Evolutionary conservation across 2,888 invertebrate species (phyloP), one percentile per base, ranked within the genome.

Genomic region (Yponomeuta cagnagella): DNA sequence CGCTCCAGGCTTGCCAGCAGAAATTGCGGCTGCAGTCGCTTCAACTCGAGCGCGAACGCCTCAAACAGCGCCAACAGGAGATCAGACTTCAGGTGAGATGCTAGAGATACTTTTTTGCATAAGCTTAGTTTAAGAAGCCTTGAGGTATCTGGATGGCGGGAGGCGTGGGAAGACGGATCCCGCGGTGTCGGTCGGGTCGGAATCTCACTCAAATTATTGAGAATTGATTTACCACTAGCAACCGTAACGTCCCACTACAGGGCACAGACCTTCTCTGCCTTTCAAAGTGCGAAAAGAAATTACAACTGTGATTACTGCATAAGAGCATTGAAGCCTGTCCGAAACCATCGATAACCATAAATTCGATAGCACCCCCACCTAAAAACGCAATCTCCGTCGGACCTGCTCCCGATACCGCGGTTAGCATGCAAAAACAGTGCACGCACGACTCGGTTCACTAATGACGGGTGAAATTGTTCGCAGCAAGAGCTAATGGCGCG

Each of bases 61-160:
- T 98, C 77, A 97, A 97, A 89, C 95, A 96, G 80, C 94, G 97
- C 77, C 97, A 97, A 86, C 96, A 97, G 89, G 97, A 98, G 93
- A 97, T 98, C 79, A 94, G 96, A 86, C 94, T 96, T 84, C 97
- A 97, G 95, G 96, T 96, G 88, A 77, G 65, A 30, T 15, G 5
- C 15, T 23, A 76, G 23, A 23, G 23, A 23, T 23, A 23, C 23
- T 23, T 8, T 43, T 43, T 6, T 33, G 33, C 33, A 33, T 33
- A 4, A 33, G 2, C 5, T 33, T 33, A 33, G 33, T 5, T 33
- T 33, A 33, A 33, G 2, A 33, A 33, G 2, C 2, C 2, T 33
- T 33, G 5, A 33, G 33, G 33, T 33, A 33, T 33, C 33, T 33
- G 3, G 3, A 33, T 4, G 33, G 33, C 33, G 5, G 33, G 33